Evolutionary conservation across 2,888 invertebrate species (phyloP).

Genomic region (Netelia fuscicornis): DNA sequence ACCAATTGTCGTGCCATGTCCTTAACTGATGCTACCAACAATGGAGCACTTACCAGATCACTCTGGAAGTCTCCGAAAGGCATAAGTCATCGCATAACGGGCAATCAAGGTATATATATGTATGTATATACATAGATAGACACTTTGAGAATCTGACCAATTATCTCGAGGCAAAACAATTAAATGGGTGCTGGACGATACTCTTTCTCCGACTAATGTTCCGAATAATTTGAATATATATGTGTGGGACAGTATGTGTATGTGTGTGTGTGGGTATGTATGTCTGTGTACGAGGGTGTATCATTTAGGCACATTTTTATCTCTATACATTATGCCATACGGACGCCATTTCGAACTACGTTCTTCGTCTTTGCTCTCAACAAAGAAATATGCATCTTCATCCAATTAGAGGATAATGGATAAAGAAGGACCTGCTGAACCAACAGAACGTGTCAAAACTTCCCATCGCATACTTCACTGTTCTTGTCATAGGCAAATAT

Average conservation of each 20-base stretch:
- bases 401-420: constrained; percentile 77
- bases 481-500: background rate
- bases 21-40: constrained; percentile 73
- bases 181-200: constrained; percentile 70
- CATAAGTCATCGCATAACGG: constrained; percentile 79
- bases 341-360: constrained; percentile 6
- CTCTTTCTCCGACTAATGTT: constrained; percentile 61
- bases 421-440: background rate
- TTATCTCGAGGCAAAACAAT: constrained; percentile 80
- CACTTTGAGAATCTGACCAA: background rate
- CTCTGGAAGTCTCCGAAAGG: constrained; percentile 71
- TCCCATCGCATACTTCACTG: constrained; percentile 10
- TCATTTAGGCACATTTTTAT: background rate
- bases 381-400: constrained; percentile 81
- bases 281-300: background rate
- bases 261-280: background rate
- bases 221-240: constrained; percentile 39
- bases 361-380: constrained; percentile 35
- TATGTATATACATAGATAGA: background rate
- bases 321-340: constrained; percentile 1
- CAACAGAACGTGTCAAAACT: constrained; percentile 54
- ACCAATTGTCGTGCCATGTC: constrained; percentile 66
- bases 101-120: constrained; percentile 71
- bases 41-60: constrained; percentile 79
- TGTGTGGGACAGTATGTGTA: background rate